Base-by-base conservation (phyloP, 2,888 invertebrate genomes). In the Pinctada fucata region DNA sequence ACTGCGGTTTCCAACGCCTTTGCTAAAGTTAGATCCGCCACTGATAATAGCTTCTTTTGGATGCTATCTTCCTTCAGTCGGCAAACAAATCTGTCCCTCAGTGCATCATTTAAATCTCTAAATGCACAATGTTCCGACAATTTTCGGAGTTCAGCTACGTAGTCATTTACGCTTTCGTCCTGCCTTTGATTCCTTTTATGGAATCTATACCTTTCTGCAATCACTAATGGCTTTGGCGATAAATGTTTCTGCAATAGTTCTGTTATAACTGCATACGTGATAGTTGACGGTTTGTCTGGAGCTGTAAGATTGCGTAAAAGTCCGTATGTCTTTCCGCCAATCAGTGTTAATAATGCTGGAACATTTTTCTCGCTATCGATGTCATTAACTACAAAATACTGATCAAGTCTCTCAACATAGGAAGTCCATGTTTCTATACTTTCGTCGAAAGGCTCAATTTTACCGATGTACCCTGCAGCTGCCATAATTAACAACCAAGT, bases 271-370 rank as follows among this genome's bases (percentile, higher is more conserved):
- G 5, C 69, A 69, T 47, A 69, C 13, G 13, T 69, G 3, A 4
- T 69, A 45, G 31, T 49, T n/a, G 69, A 49, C 49, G 8, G 66
- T 73, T 65, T 65, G 13, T 73, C 73, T n/a, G 45, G 73, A n/a
- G 48, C 10, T 3, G 73, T 73, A 13, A 74, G 66, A 45, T 74
- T 66, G 16, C 74, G 3, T 16, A 67, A 67, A 13, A 67, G 31
- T 51, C 67, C 31, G 13, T 67, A 74, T 3, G 72, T 73, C 65
- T 73, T 73, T 47, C 65, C 65, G 5, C 72, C 72, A 13, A 73
- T 74, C 45, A 74, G 67, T 31, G 51, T 73, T 31, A 73, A 73
- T 49, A 73, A 65, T 13, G 73, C 73, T 2, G 73, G 65, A 13
- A 73, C 73, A 51, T 73, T 73, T 66, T 16, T 65, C 6, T 73